Percentiles rank a stretch among this genome's conserved stretches.
These are phyloP conservation scores for Scomber colias DNA, from an alignment of 2,113 vertebrate species.

Conservation along the genomic window DNA sequence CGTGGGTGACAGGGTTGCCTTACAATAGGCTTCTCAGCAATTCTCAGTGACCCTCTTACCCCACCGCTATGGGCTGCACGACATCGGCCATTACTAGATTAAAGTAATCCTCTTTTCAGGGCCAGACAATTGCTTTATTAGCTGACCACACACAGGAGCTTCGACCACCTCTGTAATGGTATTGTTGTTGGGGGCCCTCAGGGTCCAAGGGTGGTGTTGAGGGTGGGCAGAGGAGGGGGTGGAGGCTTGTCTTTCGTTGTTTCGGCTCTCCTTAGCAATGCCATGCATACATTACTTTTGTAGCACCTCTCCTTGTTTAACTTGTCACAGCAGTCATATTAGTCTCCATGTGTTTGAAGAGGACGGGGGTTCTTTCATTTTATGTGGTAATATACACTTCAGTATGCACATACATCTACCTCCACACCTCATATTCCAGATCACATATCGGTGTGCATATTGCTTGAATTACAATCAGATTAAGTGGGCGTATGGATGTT, in stretches of 20 bases:
- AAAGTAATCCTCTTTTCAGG: slow-evolving; percentile 85
- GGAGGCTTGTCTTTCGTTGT: slow-evolving; percentile 20
- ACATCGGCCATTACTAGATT: slow-evolving; percentile 83
- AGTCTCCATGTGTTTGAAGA: slow-evolving; percentile 27
- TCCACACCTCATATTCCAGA: slow-evolving; percentile 1
- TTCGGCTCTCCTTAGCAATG: slow-evolving; percentile 60
- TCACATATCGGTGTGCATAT: slow-evolving; percentile 19
- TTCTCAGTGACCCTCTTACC: slow-evolving; percentile 74
- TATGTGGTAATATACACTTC: background rate
- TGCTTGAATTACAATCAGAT: slow-evolving; percentile 37
- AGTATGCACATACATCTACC: background rate
- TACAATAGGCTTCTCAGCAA: slow-evolving; percentile 72
- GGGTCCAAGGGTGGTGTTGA: slow-evolving; percentile 53
- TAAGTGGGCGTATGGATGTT: slow-evolving; percentile 24
- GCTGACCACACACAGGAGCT: slow-evolving; percentile 81
- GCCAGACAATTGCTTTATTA: slow-evolving; percentile 84
- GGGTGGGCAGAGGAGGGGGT: slow-evolving; percentile 21
- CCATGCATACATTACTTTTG: slow-evolving; percentile 41
- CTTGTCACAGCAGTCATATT: background rate
- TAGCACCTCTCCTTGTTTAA: slow-evolving; percentile 20
- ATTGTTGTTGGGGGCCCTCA: slow-evolving; percentile 74
- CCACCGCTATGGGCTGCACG: slow-evolving; percentile 55
- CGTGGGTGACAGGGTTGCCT: slow-evolving; percentile 14
- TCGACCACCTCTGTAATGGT: slow-evolving; percentile 79
- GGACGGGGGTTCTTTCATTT: background rate